These are phyloP conservation scores for Astreopora myriophthalma DNA, from an alignment of 64 coral and sea anemone species.

Conservation along the genomic window DNA sequence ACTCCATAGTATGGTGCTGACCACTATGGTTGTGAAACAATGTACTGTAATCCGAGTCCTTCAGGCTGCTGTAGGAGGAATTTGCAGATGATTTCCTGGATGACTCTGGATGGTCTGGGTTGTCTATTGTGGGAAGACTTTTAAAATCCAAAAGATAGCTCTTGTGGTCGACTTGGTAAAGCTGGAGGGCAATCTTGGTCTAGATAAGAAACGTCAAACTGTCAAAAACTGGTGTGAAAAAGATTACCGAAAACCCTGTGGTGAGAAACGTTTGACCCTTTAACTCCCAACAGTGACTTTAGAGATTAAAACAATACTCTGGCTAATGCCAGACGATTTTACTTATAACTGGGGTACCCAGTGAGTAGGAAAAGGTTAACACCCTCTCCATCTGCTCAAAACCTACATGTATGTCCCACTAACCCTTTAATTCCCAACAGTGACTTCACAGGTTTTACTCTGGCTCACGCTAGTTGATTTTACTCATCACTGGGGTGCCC, in stretches of 20 bases:
- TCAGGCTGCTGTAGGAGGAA: slow-evolving; percentile 91
- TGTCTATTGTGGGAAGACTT: slow-evolving; percentile 77
- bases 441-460: no score
- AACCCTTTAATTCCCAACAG: no score
- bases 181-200: slow-evolving; percentile 92
- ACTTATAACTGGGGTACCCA: no score
- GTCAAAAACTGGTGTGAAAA: neutral
- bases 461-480: no score
- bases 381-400: no score
- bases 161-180: slow-evolving; percentile 96
- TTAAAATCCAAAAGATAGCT: slow-evolving; percentile 97
- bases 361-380: no score
- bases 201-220: slow-evolving; percentile 22
- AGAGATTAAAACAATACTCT: no score
- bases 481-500: no score
- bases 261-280: no score
- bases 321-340: no score
- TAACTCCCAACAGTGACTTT: no score
- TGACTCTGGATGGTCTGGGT: slow-evolving; percentile 1
- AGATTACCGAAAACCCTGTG: neutral
- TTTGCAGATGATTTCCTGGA: slow-evolving; percentile 90
- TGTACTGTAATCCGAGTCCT: slow-evolving; percentile 59
- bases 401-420: no score
- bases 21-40: neutral
- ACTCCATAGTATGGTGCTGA: slow-evolving; percentile 91